Evolutionary conservation across 2,888 invertebrate species (phyloP), one percentile per base, ranked within the genome.

Genomic region (Pelosia muscerda): DNA sequence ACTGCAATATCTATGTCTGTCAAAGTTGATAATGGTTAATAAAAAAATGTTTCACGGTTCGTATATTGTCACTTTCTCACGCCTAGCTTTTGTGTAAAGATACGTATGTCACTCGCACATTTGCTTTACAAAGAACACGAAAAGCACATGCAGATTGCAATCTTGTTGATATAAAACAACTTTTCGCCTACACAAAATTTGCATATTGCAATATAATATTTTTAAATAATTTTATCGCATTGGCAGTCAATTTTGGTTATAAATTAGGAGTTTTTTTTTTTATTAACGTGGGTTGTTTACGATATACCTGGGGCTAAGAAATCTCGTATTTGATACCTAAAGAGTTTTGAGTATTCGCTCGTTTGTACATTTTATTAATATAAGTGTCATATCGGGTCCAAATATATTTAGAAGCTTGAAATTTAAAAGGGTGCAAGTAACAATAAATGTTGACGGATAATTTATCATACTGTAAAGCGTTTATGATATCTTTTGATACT

Each of bases 221-320:
- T 75, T 60, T 59, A 54, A 58, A 73, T 53, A 31, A 68, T 73
- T 74, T 71, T 72, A 77, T 73, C 25, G 63, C 58, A 65, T 62
- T 61, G 63, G 31, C 66, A 63, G 63, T 71, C 57, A 58, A 59
- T 73, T 76, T 71, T 66, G 69, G 59, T 23, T 77, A 76, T 73
- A 78, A 75, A 80, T 73, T 66, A 76, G 53, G 66, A 67, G 68
- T 73, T 75, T 19, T 57, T 38, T 57, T 38, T 34, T 63, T 77
- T 77, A 76, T 65, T 71, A 74, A 54, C 68, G 68, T 61, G 60
- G 34, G 69, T 73, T 70, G 63, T 80, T 66, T 80, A 80, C 63
- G 67, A 68, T 60, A 22, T 57, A 70, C 81, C 77, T 61, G 69
- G 8, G 73, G 79, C 79, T 64, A 80, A 71, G 69, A 42, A 57